These are phyloP conservation scores for Gryon sp. DNA, from an alignment of 1,140 invertebrate species.

Conservation along the genomic window DNA sequence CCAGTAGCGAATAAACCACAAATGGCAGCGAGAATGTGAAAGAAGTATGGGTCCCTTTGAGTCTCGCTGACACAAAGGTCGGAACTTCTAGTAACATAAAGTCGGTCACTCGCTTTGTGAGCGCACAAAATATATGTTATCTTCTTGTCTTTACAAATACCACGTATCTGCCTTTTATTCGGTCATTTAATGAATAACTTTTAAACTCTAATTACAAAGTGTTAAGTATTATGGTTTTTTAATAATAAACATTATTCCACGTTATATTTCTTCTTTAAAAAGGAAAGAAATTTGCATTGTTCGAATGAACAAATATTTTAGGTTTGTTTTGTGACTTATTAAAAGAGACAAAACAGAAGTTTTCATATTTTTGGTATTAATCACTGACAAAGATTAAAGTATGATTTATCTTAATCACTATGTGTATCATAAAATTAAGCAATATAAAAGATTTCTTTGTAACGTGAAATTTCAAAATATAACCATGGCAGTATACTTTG, in stretches of 20 bases:
- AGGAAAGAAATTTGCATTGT: not conserved
- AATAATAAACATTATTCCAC: slow-evolving; percentile 6
- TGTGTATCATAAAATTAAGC: too few species aligned
- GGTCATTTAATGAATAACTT: slow-evolving; percentile 48
- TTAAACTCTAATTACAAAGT: slow-evolving; percentile 31
- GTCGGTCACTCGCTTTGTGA: slow-evolving; percentile 64
- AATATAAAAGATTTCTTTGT: slow-evolving; percentile 29
- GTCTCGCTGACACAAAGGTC: slow-evolving; percentile 65
- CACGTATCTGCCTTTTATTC: slow-evolving; percentile 39
- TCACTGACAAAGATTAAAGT: too few species aligned
- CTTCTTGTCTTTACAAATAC: slow-evolving; percentile 56
- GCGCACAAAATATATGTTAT: slow-evolving; percentile 48
- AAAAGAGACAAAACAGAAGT: too few species aligned
- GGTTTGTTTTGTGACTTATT: too few species aligned
- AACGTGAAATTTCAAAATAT: slow-evolving; percentile 22
- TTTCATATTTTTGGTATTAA: too few species aligned
- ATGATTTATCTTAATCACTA: too few species aligned
- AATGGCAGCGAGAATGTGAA: slow-evolving; percentile 64
- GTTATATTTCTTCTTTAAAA: not conserved
- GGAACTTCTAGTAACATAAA: slow-evolving; percentile 63
- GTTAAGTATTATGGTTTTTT: slow-evolving; percentile 5
- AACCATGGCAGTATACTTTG: slow-evolving; percentile 1
- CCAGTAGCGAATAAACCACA: slow-evolving; percentile 68
- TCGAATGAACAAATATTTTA: slow-evolving; percentile 8
- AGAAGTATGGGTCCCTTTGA: slow-evolving; percentile 63